Conservation (phyloP, 2,797 vertebrate species). For the Xenops minutus region DNA sequence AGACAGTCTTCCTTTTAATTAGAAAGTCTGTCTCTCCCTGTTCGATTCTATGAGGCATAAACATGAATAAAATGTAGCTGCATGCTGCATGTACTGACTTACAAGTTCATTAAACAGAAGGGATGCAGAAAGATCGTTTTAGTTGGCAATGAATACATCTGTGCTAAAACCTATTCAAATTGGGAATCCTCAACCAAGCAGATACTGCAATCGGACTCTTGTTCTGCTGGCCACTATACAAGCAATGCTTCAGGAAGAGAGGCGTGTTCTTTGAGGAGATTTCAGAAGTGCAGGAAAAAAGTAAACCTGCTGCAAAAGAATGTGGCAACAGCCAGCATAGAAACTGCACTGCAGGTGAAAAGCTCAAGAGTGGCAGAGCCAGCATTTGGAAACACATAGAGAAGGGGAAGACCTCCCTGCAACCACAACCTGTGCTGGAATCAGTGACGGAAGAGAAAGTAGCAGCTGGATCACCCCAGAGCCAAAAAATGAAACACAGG, state of each 20-base stretch:
- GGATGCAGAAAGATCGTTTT: not conserved
- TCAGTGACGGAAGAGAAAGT: not conserved
- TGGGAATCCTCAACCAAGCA: fast-evolving
- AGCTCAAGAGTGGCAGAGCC: not conserved
- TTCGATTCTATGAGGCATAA: not conserved
- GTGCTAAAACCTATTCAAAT: not conserved
- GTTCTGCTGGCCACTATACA: not conserved
- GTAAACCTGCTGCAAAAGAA: not conserved
- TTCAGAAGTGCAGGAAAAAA: not conserved
- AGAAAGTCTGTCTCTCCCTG: not conserved
- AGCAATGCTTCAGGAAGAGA: fast-evolving
- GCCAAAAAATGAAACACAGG: not conserved
- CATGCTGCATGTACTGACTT: not conserved
- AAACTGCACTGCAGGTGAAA: not conserved
- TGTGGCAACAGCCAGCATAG: not conserved
- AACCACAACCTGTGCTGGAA: fast-evolving
- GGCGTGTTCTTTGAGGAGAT: fast-evolving
- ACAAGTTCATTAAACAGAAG: not conserved
- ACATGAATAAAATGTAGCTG: not conserved
- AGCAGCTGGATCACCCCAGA: not conserved
- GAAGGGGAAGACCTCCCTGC: not conserved
- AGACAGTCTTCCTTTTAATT: not conserved
- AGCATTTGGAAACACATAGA: not conserved
- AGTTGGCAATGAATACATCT: not conserved
- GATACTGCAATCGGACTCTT: fast-evolving